Evolutionary conservation across 37 sponge, comb jelly and placozoan genomes (phyloP), one percentile per base, ranked within the genome.

Genomic region (Spongilla lacustris): DNA sequence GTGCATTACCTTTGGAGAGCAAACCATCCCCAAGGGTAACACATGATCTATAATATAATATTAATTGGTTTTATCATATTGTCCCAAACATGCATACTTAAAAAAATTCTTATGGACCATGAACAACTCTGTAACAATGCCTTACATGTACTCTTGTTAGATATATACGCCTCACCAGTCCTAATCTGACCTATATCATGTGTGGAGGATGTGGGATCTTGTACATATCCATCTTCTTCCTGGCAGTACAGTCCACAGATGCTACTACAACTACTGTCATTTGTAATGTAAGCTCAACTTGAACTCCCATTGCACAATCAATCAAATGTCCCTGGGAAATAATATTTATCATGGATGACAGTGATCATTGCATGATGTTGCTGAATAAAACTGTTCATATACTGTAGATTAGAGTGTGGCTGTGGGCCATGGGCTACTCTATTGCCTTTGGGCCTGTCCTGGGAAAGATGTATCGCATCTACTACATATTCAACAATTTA

Each of bases 171-270:
- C 86, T 86, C 0, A 67, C 86, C 32, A 86, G 86, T 70, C 70
- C 86, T 33, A 86, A 86, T 30, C 86, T 86, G 22, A 89, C 84
- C 75, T 74, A 74, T 36, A 23, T 89, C 46, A 89, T 89, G 2
- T 50, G 78, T 71, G 48, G 79, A 9, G 89, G 89, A 80, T 84
- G 84, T 36, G 73, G 83, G 41, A 84, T 89, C 30, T 79, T 89
- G 29, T 89, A 89, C 68, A 13, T 79, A 10, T 37, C 66, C 17
- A 26, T 84, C 58, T 37, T 74, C 66, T 58, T 89, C 25, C 19
- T 33, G 8, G 69, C 73, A 24, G 34, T 89, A 17, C 89, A 84
- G 1, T 23, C 68, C 19, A 66, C 66, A 12, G 32, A 78, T 34
- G 35, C 23, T 10, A 33, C 10, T 10, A 68, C 36, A 25, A 75